phyloP scores from a whole-genome alignment of 2,797 vertebrate species.

The Graptemys geographica region DNA sequence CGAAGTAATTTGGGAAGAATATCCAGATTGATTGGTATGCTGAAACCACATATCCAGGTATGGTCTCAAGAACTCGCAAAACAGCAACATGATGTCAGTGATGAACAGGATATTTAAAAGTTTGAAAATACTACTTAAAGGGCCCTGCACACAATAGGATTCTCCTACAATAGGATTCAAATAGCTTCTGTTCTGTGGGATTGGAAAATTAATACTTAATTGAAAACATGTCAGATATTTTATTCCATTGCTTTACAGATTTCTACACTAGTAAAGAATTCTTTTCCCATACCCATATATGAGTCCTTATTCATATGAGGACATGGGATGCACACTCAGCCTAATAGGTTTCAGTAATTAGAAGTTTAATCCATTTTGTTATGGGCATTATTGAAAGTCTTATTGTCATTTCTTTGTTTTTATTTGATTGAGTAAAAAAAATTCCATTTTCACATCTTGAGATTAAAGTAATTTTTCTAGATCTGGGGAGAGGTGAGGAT shows the following conservation, averaged over 20 bases:
- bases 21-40: too few species aligned
- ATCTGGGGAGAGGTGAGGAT: not conserved
- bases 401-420: not conserved
- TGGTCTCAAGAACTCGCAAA: not conserved
- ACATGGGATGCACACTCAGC: not conserved
- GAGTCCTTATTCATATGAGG: not conserved
- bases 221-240: not conserved
- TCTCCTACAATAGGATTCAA: not conserved
- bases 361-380: not conserved
- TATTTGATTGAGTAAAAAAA: not conserved
- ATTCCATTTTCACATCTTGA: rapidly evolving
- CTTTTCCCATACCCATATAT: not conserved
- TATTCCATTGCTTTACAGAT: not conserved
- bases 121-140: not conserved
- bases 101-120: not conserved
- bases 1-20: not conserved
- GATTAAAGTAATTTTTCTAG: not conserved
- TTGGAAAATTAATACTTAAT: not conserved
- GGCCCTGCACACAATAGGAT: not conserved
- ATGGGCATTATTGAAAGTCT: not conserved
- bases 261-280: not conserved
- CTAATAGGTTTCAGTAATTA: not conserved
- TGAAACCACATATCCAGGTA: not conserved
- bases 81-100: not conserved
- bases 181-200: not conserved